Base-by-base conservation (phyloP, 2,113 vertebrate genomes). In the Apaloderma vittatum region DNA sequence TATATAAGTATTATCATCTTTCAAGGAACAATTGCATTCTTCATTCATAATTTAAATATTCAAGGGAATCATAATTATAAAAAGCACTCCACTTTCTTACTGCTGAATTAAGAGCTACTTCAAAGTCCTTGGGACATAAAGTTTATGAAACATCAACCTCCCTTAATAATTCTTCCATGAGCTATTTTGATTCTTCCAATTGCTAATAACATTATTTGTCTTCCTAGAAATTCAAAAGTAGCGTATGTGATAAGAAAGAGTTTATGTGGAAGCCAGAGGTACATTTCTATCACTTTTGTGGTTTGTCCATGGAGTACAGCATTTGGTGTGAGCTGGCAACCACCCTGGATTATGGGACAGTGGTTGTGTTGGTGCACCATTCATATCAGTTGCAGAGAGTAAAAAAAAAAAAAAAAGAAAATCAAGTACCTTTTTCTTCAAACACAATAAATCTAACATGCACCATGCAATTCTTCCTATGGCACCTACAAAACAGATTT, bases 41-140 rank as follows among this genome's bases (percentile, higher is more conserved):
- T 76, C 23, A 84, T 77, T 93, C 34, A 79, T 90, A 78, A 92
- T 94, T 89, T 86, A 86, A 46, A 81, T 23, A 73, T 63, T 95
- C 51, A 63, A 43, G 51, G 57, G 46, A 87, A 91, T 19, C 22
- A 54, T 48, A 95, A 73, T 90, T 54, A 87, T 62, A 84, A 93
- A 93, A 59, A 90, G 71, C 83, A 83, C 9, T 94, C 18, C 29
- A 14, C 24, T 78, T 79, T 45, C 52, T 61, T 62, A 37, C 17
- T 75, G 71, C 34, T 80, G 49, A 91, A 89, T 81, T 63, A 87
- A 68, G 34, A 92, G 76, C 48, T 93, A 85, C 23, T 86, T 89
- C 63, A 51, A 86, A 75, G 45, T 68, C 62, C 66, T 40, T 91
- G 57, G 40, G 15, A 76, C 11, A 40, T 32, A 74, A 57, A 94